Conservation (phyloP, 2,113 vertebrate genomes). For the Ornithorhynchus anatinus region DNA sequence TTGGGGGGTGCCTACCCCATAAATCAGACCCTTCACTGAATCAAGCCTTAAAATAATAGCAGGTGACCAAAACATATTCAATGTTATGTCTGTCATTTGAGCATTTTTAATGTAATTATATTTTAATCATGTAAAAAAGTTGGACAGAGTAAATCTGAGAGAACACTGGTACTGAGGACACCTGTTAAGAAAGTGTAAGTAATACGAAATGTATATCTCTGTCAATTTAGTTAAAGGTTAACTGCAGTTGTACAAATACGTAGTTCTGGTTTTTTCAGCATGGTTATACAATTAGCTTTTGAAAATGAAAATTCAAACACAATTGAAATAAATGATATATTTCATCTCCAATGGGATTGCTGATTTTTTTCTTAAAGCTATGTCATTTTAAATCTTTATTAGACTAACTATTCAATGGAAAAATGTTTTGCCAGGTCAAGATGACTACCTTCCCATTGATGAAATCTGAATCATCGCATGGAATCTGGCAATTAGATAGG, state of each 20-base stretch:
- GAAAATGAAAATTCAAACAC: conserved; percentile 16
- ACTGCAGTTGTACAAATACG: neutral
- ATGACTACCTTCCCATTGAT: neutral
- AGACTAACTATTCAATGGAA: too few relatives aligned
- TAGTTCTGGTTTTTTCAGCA: conserved; percentile 26
- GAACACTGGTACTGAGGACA: neutral
- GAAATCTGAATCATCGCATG: too few relatives aligned
- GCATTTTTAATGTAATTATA: neutral
- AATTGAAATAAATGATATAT: conserved; percentile 39
- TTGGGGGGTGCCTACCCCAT: too few relatives aligned
- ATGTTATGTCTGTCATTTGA: neutral
- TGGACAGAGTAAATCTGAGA: neutral
- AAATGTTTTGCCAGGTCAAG: neutral
- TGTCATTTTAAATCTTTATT: too few relatives aligned
- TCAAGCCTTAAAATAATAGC: conserved; percentile 9
- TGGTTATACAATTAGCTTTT: conserved; percentile 26
- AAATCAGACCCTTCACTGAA: neutral
- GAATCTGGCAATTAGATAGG: too few relatives aligned
- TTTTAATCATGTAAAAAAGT: neutral
- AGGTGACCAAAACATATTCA: neutral
- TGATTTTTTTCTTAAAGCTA: conserved; percentile 3
- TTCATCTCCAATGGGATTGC: neutral
- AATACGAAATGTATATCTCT: neutral
- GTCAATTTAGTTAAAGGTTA: conserved; percentile 26
- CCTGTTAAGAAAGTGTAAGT: conserved; percentile 6